Percentiles rank a stretch among this genome's conserved stretches.
These are phyloP conservation scores for Palaemon carinicauda DNA, from an alignment of 1,140 invertebrate genomes.

Conservation along the genomic window DNA sequence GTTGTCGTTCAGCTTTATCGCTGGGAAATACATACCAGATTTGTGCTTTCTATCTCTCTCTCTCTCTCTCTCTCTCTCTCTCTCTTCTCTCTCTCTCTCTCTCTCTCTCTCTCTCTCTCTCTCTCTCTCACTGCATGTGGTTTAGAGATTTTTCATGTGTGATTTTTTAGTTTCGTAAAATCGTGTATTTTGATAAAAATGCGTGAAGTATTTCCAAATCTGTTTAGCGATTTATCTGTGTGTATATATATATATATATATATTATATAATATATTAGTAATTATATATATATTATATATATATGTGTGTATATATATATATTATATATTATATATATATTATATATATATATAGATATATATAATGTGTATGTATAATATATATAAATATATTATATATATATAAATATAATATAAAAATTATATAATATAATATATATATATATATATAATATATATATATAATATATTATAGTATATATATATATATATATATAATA, in stretches of 20 bases:
- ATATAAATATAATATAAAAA: too few relatives aligned
- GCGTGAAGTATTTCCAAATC: not conserved
- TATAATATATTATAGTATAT: not conserved
- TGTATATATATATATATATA: slow-evolving; percentile 7
- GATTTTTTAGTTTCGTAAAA: not conserved
- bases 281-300: slow-evolving; percentile 10
- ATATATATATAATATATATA: slow-evolving; percentile 45
- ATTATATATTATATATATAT: not conserved
- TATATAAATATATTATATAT: slow-evolving; percentile 7
- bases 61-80: not conserved
- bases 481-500: slow-evolving; percentile 7
- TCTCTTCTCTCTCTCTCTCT: not conserved
- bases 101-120: not conserved
- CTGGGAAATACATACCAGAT: not conserved
- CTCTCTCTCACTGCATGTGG: too few relatives aligned
- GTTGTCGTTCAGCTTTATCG: not conserved
- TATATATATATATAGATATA: not conserved
- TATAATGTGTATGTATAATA: not conserved
- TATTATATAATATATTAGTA: too few relatives aligned
- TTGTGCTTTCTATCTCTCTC: not conserved
- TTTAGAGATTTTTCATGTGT: not conserved
- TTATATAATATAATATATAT: slow-evolving; percentile 51
- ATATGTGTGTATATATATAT: not conserved
- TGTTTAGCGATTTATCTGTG: not conserved
- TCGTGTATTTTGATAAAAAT: not conserved